These are phyloP conservation scores for Venusia cambrica DNA, from an alignment of 2,888 invertebrate genomes.

Conservation along the genomic window DNA sequence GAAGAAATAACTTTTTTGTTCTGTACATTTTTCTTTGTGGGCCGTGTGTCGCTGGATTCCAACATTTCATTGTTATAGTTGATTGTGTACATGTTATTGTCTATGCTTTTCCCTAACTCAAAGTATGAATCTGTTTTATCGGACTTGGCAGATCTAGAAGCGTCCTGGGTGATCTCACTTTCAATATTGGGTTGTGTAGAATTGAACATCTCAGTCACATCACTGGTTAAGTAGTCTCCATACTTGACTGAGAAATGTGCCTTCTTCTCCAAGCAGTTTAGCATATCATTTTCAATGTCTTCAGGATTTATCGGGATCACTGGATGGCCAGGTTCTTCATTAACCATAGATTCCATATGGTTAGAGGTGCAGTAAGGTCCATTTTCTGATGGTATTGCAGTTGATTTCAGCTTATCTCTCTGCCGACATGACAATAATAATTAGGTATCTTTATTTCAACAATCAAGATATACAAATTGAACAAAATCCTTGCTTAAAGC, in stretches of 20 bases:
- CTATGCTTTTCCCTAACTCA: no score
- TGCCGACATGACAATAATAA: slow-evolving; percentile 44
- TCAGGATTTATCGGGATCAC: slow-evolving; percentile 48
- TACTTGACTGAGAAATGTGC: slow-evolving; percentile 62
- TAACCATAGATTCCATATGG: neutral
- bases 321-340: slow-evolving; percentile 19
- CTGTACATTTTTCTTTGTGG: neutral
- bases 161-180: slow-evolving; percentile 3
- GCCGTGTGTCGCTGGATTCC: neutral
- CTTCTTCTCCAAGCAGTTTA: slow-evolving; percentile 50
- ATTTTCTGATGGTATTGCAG: slow-evolving; percentile 79
- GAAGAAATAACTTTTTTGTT: no score
- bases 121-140: no score
- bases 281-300: slow-evolving; percentile 62
- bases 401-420: slow-evolving; percentile 76
- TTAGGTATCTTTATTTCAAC: no score
- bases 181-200: slow-evolving; percentile 10
- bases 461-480: no score
- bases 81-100: slow-evolving; percentile 12
- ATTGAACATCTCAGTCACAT: slow-evolving; percentile 25
- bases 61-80: slow-evolving; percentile 12
- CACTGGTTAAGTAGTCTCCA: slow-evolving; percentile 65
- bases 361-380: slow-evolving; percentile 52
- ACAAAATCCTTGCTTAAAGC: no score
- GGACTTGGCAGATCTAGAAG: no score